Evolutionary conservation across 2,797 vertebrate genomes (phyloP), one percentile per base, ranked within the genome.

Genomic region (Jordanella pulchra): DNA sequence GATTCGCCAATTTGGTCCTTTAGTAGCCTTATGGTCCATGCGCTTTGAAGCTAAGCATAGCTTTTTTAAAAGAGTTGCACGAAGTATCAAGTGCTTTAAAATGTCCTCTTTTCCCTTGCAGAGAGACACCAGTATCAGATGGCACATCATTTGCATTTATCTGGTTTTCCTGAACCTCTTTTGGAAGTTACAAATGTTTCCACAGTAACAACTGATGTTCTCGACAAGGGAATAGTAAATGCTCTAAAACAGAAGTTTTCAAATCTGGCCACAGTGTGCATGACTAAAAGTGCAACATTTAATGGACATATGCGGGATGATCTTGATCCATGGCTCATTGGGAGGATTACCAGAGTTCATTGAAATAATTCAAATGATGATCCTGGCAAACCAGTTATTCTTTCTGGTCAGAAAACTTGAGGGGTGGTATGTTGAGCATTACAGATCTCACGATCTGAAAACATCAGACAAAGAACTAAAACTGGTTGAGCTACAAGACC

Each of bases 31-130:
- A n/a, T n/a, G n/a, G n/a, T n/a, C n/a, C n/a, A n/a, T n/a, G n/a
- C n/a, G n/a, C n/a, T n/a, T n/a, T n/a, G n/a, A n/a, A n/a, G 69
- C 69, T 14, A 81, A 81, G 63, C 83, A 89, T 48, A 81, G 79
- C 65, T 82, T 89, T 58, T 82, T 86, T 61, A 70, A 89, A 71
- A 56, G 75, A 67, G 65, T 80, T 65, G 71, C 48, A 2, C 44
- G 77, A 12, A 65, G 84, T 77, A 78, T 73, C 12, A 78, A 61
- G 0, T 78, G 68, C 55, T 85, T 80, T 32, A 78, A 77, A 79
- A 86, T 68, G 51, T 86, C 14, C 60, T 81, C 7, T 9, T 65
- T 65, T 81, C 76, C 9, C 56, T 83, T n/a, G 65, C 78, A 55
- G 21, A 82, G 47, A 81, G 63, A 68, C 79, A 84, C 67, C 78